Conservation (phyloP, 2,888 invertebrate species). For the Odontocolon sp. region DNA sequence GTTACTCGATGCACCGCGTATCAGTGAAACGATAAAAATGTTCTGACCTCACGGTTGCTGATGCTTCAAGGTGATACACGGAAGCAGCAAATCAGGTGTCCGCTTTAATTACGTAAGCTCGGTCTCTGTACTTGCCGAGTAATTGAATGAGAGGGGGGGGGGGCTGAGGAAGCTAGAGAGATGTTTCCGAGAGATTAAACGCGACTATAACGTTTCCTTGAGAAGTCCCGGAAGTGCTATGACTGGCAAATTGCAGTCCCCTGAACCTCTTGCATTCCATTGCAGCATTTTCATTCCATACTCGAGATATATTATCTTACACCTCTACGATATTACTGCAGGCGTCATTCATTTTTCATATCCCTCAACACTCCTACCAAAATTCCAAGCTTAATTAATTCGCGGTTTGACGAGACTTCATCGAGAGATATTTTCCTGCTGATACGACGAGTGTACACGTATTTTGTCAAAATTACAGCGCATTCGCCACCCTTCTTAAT, state of each 20-base stretch:
- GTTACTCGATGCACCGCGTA: no score
- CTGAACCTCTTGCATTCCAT: conserved; percentile 47
- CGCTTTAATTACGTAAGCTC: conserved; percentile 59
- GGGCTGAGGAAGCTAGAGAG: conserved; percentile 26
- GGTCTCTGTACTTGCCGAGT: conserved; percentile 55
- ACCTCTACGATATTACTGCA: conserved; percentile 9
- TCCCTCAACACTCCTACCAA: no score
- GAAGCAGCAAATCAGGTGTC: conserved; percentile 59
- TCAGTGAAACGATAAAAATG: conserved; percentile 3
- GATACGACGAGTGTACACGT: neutral
- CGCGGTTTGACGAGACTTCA: no score
- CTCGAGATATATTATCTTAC: conserved; percentile 23
- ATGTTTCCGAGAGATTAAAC: conserved; percentile 61
- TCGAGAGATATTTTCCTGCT: neutral
- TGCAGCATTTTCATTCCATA: conserved; percentile 44
- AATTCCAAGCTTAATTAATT: no score
- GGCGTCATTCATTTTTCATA: conserved; percentile 11
- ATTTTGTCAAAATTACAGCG: conserved; percentile 39
- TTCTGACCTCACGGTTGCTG: conserved; percentile 23
- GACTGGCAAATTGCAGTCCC: conserved; percentile 60
- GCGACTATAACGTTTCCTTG: conserved; percentile 59
- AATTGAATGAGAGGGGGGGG: conserved; percentile 50
- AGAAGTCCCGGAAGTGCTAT: conserved; percentile 61
- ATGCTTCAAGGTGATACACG: conserved; percentile 38
- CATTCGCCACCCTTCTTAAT: conserved; percentile 55